Base-by-base conservation (phyloP, 2,797 vertebrate species). In the Ataeniobius toweri region DNA sequence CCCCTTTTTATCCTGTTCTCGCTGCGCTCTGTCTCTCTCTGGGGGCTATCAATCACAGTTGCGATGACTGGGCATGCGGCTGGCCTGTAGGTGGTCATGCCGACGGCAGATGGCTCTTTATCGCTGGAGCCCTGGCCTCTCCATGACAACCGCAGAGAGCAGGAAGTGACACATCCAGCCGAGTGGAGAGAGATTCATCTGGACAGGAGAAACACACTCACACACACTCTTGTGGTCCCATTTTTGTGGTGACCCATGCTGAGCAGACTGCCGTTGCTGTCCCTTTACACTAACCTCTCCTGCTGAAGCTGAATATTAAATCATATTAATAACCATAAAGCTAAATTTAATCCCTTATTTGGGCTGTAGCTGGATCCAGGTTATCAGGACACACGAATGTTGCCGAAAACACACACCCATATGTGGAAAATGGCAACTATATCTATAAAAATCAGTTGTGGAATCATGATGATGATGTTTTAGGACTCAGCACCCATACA, bases 31-130 rank as follows among this genome's bases (percentile, higher is more conserved):
- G 79, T 85, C 87, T 77, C 84, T 91, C 92, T 89, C 89, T 88
- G 71, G 88, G 89, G 92, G 89, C 91, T 75, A 95, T 95, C 94
- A 93, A 94, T 95, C 95, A 94, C 63, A 61, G 84, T 51, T 67
- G 86, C 86, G 55, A 83, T 92, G 92, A 94, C 85, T 77, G 78
- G 78, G 63, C 72, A 53, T 74, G 89, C 77, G 86, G 90, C 91
- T 83, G 83, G 92, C 89, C 92, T 88, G 89, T 86, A 89, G 93
- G 94, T 94, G 94, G 93, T 92, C 94, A 93, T 88, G 94, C 92
- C 76, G 93, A 94, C 84, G 82, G 91, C 93, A 94, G 94, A 95
- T 95, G 94, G 93, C 93, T 95, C 93, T 94, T 95, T 94, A 94
- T 95, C 90, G 81, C 90, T 83, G 83, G 87, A 92, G 91, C 90